These are phyloP conservation scores for Okapia johnstoni DNA, from an alignment of 2,113 vertebrate species.

Conservation along the genomic window DNA sequence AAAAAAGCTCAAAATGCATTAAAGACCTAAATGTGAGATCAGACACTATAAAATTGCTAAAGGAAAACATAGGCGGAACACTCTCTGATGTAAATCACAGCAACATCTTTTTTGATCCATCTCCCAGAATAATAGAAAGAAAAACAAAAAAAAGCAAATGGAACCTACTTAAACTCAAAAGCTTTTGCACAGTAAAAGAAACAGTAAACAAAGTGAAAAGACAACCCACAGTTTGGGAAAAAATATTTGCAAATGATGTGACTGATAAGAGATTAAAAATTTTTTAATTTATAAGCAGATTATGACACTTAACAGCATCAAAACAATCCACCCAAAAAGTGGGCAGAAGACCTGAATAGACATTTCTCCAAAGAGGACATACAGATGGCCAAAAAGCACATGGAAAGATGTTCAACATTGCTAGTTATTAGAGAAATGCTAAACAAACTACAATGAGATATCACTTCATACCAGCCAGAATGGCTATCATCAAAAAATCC, in stretches of 20 bases:
- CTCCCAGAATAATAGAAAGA: neutral
- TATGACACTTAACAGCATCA: neutral
- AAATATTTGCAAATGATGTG: neutral
- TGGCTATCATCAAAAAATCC: neutral
- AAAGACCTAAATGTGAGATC: neutral
- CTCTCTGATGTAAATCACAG: neutral
- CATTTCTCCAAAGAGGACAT: neutral
- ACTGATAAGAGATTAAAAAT: neutral
- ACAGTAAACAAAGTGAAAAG: neutral
- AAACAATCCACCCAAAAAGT: neutral
- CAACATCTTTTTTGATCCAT: neutral
- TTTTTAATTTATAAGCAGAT: neutral
- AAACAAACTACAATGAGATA: neutral
- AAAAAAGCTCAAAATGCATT: neutral
- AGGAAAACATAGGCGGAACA: neutral
- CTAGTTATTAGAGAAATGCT: neutral
- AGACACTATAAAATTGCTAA: neutral
- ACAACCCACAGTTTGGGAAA: neutral
- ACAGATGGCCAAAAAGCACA: neutral
- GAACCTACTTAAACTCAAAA: neutral
- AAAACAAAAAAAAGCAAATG: neutral
- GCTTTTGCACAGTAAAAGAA: neutral
- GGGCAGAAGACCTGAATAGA: neutral
- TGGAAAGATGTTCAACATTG: neutral
- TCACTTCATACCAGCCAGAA: neutral